phyloP scores from a whole-genome alignment of 2,888 invertebrate species.

The Leptopterna dolabrata region DNA sequence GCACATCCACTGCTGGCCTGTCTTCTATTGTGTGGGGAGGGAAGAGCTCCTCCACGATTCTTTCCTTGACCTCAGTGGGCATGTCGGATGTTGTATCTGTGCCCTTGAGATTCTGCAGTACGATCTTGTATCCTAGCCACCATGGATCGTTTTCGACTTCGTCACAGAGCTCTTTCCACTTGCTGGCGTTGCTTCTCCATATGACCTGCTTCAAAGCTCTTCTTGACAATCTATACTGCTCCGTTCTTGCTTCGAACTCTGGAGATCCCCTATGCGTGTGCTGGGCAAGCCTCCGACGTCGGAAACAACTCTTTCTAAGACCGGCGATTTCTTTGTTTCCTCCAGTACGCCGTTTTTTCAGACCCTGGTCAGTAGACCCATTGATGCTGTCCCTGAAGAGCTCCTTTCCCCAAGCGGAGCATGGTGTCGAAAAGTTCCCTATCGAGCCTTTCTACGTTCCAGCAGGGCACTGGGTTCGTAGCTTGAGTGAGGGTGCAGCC shows the following conservation, averaged over 20 bases:
- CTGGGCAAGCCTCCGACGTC: conserved; percentile 26
- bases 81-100: neutral
- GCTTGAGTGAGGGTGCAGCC: no score
- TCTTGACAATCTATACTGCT: no score
- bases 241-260: no score
- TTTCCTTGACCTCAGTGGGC: neutral
- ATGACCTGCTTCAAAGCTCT: neutral
- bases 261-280: no score
- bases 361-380: no score
- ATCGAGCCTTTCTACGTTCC: no score
- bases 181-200: neutral
- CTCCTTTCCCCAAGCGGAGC: no score
- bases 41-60: neutral
- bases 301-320: conserved; percentile 1
- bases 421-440: no score
- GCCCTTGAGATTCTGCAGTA: neutral
- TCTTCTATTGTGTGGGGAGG: neutral
- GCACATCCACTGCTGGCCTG: neutral
- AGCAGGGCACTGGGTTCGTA: neutral
- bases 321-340: neutral
- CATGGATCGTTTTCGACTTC: conserved; percentile 48
- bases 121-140: neutral
- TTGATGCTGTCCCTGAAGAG: no score
- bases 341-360: no score
- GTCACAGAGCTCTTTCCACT: conserved; percentile 51